Base-by-base conservation (phyloP, 2,888 invertebrate species). In the Troglohyphantes excavatus region DNA sequence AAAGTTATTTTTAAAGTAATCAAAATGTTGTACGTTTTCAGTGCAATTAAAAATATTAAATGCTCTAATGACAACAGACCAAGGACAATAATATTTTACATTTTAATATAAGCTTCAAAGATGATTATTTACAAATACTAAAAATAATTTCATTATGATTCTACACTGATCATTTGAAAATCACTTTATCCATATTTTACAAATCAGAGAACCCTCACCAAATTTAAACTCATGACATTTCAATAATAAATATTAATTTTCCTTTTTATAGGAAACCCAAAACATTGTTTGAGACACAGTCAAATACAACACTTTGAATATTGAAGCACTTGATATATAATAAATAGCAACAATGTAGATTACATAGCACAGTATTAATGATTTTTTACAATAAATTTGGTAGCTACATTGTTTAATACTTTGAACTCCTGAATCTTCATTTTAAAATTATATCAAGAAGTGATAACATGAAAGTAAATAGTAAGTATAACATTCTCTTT, bases 91-190 rank as follows among this genome's bases (percentile, higher is more conserved):
- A 78, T 82, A 79, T 79, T 78, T 70, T 26, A 68, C 73, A 73
- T 39, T 83, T 73, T 27, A 72, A 83, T 83, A 73, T 70, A 73
- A 83, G 83, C 63, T 70, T 83, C 39, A 63, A 43, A 83, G 83
- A 83, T 83, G 83, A 83, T 61, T 83, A 83, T 83, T 63, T 83
- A 83, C 83, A 83, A 65, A 83, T 83, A 73, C 83, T 83, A 83
- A 83, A 83, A 83, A 73, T 73, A 73, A 73, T 72, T 83, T 73
- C 27, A 61, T 73, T 83, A 27, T 29, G 23, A 82, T 19, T 73
- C 83, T 83, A 83, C 73, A 63, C 39, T 43, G 63, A 83, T 63
- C 63, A 65, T 53, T 83, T 53, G 63, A 13, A 27, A 73, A 83
- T 39, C 63, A 63, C 46, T 72, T 83, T 39, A 61, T 39, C 46